Base-by-base conservation (phyloP, 2,113 vertebrate species). In the Melanostigma gelatinosum region DNA sequence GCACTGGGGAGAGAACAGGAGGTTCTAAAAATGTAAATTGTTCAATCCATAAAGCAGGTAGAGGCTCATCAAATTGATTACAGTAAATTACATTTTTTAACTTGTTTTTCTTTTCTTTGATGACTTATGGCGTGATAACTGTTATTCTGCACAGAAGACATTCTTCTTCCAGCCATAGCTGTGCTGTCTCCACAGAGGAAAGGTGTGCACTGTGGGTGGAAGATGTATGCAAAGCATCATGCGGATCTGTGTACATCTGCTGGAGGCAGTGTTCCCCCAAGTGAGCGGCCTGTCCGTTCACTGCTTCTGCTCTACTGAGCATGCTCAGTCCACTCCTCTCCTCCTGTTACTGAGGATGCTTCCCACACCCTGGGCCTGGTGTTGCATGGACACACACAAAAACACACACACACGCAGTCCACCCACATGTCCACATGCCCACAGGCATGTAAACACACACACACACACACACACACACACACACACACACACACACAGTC, bases 341-440 rank as follows among this genome's bases (percentile, higher is more conserved):
- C 87, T 89, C 88, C 88, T 85, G 80, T 90, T 90, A 66, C 88
- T 81, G 85, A 85, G 87, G 87, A 91, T 80, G 85, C 89, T 88
- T 90, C 92, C 90, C 87, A 93, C 93, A 93, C 90, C 89, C 88
- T 91, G 82, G 74, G 80, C 90, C 86, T 89, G 86, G 88, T 91
- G 89, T 91, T 90, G 91, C 84, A 86, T 83, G 85, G 83, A 90
- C 80, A 86, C 68, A 70, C 86, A 72, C 85, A 77, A 64, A 76
- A 83, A 79, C 60, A 36, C 52, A 68, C 36, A 64, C 20, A 32
- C n/a, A 79, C 61, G 15, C 85, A 83, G 52, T 84, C 88, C 87
- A 83, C 90, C 88, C 91, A 91, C 91, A 91, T 89, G 85, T 85
- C 88, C 93, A 92, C 90, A 93, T 91, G 89, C 65, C 88, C 92